Evolutionary conservation across 1,140 invertebrate species (phyloP).

Genomic region (Solenopsis fugax): DNA sequence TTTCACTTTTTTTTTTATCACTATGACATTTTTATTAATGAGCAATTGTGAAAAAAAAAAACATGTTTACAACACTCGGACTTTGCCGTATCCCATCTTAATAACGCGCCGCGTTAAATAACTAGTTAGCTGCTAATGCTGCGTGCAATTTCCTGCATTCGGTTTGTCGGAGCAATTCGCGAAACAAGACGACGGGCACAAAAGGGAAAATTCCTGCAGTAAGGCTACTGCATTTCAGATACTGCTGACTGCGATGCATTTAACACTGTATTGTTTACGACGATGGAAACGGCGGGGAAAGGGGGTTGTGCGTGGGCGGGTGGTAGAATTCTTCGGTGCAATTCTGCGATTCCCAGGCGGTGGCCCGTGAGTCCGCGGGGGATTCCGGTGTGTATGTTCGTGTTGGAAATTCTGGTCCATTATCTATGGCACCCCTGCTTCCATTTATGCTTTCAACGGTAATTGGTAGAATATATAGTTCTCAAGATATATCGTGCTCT

Average conservation of each 20-base stretch:
- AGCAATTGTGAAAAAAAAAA: no score
- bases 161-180: neutral
- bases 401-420: slow-evolving; percentile 4
- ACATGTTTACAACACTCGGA: neutral
- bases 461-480: slow-evolving; percentile 16
- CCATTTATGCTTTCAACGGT: slow-evolving; percentile 44
- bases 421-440: neutral
- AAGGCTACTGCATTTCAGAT: neutral
- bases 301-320: neutral
- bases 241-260: neutral
- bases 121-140: neutral
- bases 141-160: neutral
- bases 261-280: slow-evolving; percentile 37
- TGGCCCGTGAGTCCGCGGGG: neutral
- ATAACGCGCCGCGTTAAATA: neutral
- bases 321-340: slow-evolving; percentile 2
- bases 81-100: neutral
- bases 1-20: no score
- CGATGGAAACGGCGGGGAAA: neutral
- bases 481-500: neutral
- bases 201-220: neutral
- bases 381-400: neutral
- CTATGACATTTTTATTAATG: no score
- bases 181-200: neutral
- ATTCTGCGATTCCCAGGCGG: neutral